Conservation (phyloP, 2,113 vertebrate species). For the Xenotilapia longispinis region DNA sequence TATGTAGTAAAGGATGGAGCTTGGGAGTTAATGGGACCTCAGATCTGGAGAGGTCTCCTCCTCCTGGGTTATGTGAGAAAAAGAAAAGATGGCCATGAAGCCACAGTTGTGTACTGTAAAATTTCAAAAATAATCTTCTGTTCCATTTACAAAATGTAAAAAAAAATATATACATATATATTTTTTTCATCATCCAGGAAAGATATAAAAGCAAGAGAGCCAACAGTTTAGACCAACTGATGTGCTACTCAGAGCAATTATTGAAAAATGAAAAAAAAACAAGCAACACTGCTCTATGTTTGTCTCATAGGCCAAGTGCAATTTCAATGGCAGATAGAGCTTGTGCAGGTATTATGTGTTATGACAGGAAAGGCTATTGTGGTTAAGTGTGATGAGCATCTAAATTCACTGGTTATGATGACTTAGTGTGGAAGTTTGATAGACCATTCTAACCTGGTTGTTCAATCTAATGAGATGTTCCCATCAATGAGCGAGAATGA, state of each 20-base stretch:
- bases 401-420: conserved; percentile 30
- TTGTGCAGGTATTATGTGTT: conserved; percentile 43
- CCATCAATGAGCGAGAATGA: not conserved
- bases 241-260: not conserved
- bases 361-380: conserved; percentile 4
- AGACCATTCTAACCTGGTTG: conserved; percentile 7
- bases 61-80: conserved; percentile 48
- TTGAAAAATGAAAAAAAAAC: not conserved
- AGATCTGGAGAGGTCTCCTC: conserved; percentile 41
- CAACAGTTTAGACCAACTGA: not conserved
- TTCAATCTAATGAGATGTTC: conserved; percentile 21
- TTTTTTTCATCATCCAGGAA: not conserved
- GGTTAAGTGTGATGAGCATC: conserved; percentile 3
- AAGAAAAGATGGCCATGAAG: conserved; percentile 42
- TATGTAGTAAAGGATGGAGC: not conserved
- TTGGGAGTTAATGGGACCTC: conserved; percentile 6
- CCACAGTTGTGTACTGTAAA: not conserved
- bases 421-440: not conserved
- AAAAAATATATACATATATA: not conserved
- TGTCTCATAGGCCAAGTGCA: not conserved
- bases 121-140: not conserved
- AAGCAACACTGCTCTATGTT: not conserved
- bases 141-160: not conserved
- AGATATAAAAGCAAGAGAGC: not conserved
- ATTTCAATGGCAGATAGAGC: conserved; percentile 37